A percentile compares a stretch with the other conserved stretches of the same genome.
Conservation (phyloP, 2,888 invertebrate genomes). For the Nemotelus pantherinus region DNA sequence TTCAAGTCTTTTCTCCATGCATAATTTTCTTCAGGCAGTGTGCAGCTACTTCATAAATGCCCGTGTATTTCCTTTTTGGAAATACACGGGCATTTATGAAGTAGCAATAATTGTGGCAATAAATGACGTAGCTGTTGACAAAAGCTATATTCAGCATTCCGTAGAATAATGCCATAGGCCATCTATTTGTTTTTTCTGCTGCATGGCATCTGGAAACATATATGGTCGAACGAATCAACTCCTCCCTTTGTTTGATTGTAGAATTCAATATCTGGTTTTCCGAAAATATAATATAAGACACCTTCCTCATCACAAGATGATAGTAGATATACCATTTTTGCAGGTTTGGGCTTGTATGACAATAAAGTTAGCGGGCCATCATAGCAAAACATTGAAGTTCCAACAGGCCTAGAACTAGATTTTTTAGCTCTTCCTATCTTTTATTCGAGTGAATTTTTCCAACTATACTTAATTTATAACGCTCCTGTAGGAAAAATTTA, state of each 20-base stretch:
- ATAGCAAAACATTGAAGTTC: background rate
- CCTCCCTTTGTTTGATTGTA: too few relatives aligned
- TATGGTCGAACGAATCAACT: too few relatives aligned
- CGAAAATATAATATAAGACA: background rate
- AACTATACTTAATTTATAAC: slow-evolving; percentile 50
- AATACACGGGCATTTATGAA: too few relatives aligned
- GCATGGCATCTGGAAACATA: too few relatives aligned
- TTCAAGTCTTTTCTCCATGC: too few relatives aligned
- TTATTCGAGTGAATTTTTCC: background rate
- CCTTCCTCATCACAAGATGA: background rate
- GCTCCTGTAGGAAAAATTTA: slow-evolving; percentile 54
- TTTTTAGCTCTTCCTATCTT: background rate
- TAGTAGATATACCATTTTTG: background rate
- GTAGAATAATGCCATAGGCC: too few relatives aligned
- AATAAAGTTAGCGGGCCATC: background rate
- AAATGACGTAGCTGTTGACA: background rate
- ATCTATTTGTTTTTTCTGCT: too few relatives aligned
- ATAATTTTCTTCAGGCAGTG: too few relatives aligned
- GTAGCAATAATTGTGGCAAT: too few relatives aligned
- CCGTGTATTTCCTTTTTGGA: too few relatives aligned
- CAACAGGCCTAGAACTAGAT: background rate
- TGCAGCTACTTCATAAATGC: too few relatives aligned
- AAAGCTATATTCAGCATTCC: background rate
- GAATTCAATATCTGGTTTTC: background rate
- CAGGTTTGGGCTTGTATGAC: background rate